These are phyloP conservation scores for Perca schrenkii DNA, from an alignment of 2,113 vertebrate species.

Conservation along the genomic window DNA sequence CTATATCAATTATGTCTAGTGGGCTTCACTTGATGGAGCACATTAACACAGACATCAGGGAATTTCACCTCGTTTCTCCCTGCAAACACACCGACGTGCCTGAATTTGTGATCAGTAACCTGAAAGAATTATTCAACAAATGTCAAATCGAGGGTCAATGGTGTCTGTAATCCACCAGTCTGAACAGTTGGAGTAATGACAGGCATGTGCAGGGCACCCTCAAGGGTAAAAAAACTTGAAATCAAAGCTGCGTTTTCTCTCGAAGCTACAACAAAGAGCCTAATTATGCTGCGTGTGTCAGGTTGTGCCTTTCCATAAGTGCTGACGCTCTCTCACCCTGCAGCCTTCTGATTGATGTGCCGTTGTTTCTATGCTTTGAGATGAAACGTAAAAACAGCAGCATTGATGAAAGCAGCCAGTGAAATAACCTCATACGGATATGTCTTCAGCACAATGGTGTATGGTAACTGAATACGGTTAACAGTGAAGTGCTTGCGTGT, in stretches of 20 bases:
- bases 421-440: constrained; percentile 5
- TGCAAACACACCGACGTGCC: constrained; percentile 17
- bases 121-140: constrained; percentile 9
- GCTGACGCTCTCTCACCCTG: constrained; percentile 56
- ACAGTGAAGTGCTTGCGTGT: background rate
- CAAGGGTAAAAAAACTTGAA: constrained; percentile 32
- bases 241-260: constrained; percentile 35
- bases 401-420: constrained; percentile 46
- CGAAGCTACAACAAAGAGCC: constrained; percentile 41
- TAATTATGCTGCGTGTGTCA: constrained; percentile 35
- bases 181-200: background rate
- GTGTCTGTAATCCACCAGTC: constrained; percentile 1
- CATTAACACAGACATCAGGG: constrained; percentile 30
- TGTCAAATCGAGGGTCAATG: constrained; percentile 22
- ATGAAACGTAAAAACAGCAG: constrained; percentile 43
- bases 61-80: constrained; percentile 16
- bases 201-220: background rate
- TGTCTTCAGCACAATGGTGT: background rate
- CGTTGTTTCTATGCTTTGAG: constrained; percentile 37
- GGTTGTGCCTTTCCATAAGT: constrained; percentile 17
- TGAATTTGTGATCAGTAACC: constrained; percentile 25
- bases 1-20: constrained; percentile 11
- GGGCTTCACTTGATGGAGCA: constrained; percentile 15
- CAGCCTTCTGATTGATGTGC: constrained; percentile 55
- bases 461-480: background rate